Conservation (phyloP, 2,797 vertebrate species). For the Gadopsis bispinosus region DNA sequence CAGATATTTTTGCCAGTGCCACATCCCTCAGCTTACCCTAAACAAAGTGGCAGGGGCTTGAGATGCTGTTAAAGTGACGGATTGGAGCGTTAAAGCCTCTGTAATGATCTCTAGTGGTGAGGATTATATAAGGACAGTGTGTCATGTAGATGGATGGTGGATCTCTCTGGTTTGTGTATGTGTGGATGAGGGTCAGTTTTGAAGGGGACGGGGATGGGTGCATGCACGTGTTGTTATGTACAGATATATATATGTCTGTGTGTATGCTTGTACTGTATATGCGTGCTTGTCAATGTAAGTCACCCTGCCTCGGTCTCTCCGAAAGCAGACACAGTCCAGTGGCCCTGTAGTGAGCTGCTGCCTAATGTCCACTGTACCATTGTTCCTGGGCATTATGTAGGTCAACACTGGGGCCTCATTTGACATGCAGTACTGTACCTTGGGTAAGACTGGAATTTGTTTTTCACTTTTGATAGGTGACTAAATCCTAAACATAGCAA, state of each 20-base stretch:
- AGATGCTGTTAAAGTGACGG: conserved; percentile 64
- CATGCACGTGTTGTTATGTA: conserved; percentile 37
- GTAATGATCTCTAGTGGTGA: conserved; percentile 64
- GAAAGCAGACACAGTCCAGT: conserved; percentile 67
- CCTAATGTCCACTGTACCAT: conserved; percentile 60
- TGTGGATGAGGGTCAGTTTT: conserved; percentile 12
- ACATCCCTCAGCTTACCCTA: conserved; percentile 57
- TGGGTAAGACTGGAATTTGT: not conserved
- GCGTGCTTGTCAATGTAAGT: conserved; percentile 44
- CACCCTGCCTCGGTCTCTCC: conserved; percentile 41
- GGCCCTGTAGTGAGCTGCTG: conserved; percentile 58
- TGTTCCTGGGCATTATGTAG: conserved; percentile 69
- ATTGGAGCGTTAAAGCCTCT: conserved; percentile 61
- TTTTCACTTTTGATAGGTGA: conserved; percentile 33
- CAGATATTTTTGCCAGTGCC: conserved; percentile 36
- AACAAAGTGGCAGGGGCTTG: conserved; percentile 63
- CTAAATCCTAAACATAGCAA: conserved; percentile 18
- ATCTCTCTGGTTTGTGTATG: conserved; percentile 46
- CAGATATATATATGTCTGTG: conserved; percentile 15
- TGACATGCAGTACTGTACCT: not conserved
- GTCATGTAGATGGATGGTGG: conserved; percentile 44
- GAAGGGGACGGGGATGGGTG: conserved; percentile 37
- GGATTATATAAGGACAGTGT: conserved; percentile 68
- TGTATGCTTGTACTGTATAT: conserved; percentile 45
- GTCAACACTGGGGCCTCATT: conserved; percentile 49